A percentile compares a stretch with the other conserved stretches of the same genome.
phyloP scores from a whole-genome alignment of 2,888 invertebrate genomes.

The Agonopterix subpropinquella region DNA sequence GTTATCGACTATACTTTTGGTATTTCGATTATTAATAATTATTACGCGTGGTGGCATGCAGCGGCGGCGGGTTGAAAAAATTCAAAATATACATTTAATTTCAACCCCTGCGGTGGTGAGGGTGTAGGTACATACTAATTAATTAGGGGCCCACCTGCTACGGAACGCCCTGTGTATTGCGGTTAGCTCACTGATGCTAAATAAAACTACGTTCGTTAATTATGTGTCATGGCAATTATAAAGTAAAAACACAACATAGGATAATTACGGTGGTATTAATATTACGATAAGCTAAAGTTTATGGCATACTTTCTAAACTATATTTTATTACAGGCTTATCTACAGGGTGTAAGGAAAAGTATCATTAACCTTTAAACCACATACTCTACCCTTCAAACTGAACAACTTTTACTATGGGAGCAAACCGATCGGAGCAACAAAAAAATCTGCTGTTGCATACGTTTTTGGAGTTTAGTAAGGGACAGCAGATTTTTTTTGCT shows the following conservation, averaged over 20 bases:
- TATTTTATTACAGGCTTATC: too few species aligned
- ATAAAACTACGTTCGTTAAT: constrained; percentile 31
- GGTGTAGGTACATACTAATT: constrained; percentile 44
- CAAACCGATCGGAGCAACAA: too few species aligned
- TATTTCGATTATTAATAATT: constrained; percentile 11
- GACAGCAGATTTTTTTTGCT: too few species aligned
- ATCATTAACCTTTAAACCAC: too few species aligned
- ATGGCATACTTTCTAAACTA: too few species aligned
- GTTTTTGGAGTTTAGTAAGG: too few species aligned
- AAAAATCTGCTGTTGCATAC: too few species aligned
- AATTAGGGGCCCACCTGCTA: constrained; percentile 66
- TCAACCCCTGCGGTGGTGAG: constrained; percentile 45
- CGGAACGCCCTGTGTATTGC: constrained; percentile 35
- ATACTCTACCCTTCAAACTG: too few species aligned
- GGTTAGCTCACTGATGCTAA: constrained; percentile 34
- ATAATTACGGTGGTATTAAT: neutral
- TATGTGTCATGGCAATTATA: constrained; percentile 21
- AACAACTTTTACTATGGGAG: too few species aligned
- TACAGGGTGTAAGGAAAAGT: too few species aligned
- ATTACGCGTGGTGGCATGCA: constrained; percentile 35
- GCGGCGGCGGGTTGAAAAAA: constrained; percentile 48
- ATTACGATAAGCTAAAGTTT: too few species aligned
- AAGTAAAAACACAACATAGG: neutral
- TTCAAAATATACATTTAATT: constrained; percentile 69
- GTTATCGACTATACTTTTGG: too few species aligned